Percentiles rank a stretch among this genome's conserved stretches.
Evolutionary conservation across 1,140 invertebrate species (phyloP).

Genomic region (Papilio xuthus): DNA sequence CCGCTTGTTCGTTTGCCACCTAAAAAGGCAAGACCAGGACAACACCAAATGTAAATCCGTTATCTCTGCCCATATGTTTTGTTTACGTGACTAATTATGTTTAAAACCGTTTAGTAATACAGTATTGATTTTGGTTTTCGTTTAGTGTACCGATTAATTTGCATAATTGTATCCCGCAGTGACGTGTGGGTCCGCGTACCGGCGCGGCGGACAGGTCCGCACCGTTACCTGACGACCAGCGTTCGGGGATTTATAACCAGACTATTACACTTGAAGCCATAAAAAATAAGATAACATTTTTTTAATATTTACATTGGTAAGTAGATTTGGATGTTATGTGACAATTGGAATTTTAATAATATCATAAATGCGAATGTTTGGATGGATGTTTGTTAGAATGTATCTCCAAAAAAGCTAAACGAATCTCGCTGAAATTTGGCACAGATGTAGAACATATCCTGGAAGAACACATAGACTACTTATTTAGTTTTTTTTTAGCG

Average conservation of each 20-base stretch:
- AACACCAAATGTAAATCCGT: too few species aligned
- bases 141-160: constrained; percentile 4
- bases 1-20: too few species aligned
- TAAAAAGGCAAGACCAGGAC: too few species aligned
- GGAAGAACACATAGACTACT: too few species aligned
- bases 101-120: background rate
- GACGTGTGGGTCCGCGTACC: constrained; percentile 3
- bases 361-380: too few species aligned
- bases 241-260: constrained; percentile 49
- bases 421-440: too few species aligned
- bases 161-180: constrained; percentile 13
- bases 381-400: too few species aligned
- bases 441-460: too few species aligned
- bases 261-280: constrained; percentile 38
- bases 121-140: background rate
- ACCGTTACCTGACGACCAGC: constrained; percentile 44
- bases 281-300: background rate
- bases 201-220: constrained; percentile 32
- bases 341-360: too few species aligned
- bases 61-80: background rate
- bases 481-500: too few species aligned
- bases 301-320: background rate
- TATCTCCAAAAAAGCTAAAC: too few species aligned
- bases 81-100: background rate
- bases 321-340: background rate